phyloP scores from a whole-genome alignment of 2,113 vertebrate species.

The Chrysochloris asiatica region DNA sequence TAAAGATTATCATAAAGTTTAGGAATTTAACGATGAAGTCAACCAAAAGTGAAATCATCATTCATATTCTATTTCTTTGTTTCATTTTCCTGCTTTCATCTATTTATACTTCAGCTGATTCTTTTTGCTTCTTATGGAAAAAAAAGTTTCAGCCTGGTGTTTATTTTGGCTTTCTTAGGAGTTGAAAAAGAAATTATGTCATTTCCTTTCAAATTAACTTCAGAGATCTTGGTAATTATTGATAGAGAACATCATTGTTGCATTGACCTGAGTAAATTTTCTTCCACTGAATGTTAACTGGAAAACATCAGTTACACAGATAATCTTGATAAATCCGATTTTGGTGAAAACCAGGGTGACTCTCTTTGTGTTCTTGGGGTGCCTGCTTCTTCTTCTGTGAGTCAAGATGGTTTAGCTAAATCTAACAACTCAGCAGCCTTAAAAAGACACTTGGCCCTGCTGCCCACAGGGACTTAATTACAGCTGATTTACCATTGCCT shows the following conservation, averaged over 20 bases:
- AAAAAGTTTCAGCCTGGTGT: neutral
- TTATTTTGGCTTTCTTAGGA: neutral
- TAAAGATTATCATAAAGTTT: conserved; percentile 46
- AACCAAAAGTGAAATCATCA: conserved; percentile 40
- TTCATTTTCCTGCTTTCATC: conserved; percentile 26
- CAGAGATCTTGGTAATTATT: neutral
- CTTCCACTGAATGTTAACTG: neutral
- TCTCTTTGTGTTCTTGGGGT: neutral
- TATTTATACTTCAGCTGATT: neutral
- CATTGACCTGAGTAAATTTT: neutral
- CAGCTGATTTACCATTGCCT: neutral
- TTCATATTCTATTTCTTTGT: conserved; percentile 29
- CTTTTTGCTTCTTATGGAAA: conserved; percentile 37
- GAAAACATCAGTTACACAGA: neutral
- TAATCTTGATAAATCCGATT: neutral
- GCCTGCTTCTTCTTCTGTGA: neutral
- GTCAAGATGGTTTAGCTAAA: neutral
- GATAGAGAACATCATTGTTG: neutral
- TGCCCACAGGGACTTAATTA: neutral
- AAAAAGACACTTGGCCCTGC: neutral
- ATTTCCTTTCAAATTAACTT: neutral
- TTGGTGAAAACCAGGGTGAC: neutral
- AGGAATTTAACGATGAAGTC: conserved; percentile 39
- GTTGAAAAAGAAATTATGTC: neutral
- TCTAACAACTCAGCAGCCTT: neutral